Evolutionary conservation across 1,140 invertebrate genomes (phyloP), one percentile per base, ranked within the genome.

Genomic region (Belonocnema kinseyi): DNA sequence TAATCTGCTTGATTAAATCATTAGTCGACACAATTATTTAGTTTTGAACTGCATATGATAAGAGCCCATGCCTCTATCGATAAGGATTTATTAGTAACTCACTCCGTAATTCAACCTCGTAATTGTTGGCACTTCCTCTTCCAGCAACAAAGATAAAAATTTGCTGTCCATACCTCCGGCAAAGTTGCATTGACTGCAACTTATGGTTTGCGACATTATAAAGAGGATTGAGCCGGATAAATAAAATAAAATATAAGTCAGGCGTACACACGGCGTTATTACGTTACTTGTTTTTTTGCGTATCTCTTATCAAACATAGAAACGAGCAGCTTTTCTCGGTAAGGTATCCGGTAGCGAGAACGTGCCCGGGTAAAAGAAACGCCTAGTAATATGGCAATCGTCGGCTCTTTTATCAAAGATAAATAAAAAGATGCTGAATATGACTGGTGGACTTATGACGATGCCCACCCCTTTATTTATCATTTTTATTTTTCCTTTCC

Each of bases 361-460:
- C 54, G 75, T 46, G 66, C 80, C 61, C 14, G 61, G 33, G 61
- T 13, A 13, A 66, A 66, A 7, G 26, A 82, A 74, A 78, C 77
- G 74, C 80, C 76, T 61, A 72, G 77, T 77, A 80, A 79, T 76
- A 76, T 77, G 74, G 77, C 74, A 52, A 73, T 79, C 73, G 77
- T 81, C 70, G 71, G 50, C 58, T 82, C 77, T 78, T n/a, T 76
- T 75, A 66, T 74, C 61, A 56, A 21, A 61, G 73, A 78, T 74
- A 76, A 80, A 78, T 51, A 71, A 52, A 78, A 77, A 77, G 77
- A 78, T 72, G 75, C 75, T 54, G 75, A 78, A 50, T 66, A 14
- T 16, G 61, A 66, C 16, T 66, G 33, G 61, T 33, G 26, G n/a
- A 66, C 33, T 66, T 66, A 66, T 66, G 61, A 66, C 61, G 61